Conservation (phyloP, 2,888 invertebrate species). For the Epinotia bilunana region DNA sequence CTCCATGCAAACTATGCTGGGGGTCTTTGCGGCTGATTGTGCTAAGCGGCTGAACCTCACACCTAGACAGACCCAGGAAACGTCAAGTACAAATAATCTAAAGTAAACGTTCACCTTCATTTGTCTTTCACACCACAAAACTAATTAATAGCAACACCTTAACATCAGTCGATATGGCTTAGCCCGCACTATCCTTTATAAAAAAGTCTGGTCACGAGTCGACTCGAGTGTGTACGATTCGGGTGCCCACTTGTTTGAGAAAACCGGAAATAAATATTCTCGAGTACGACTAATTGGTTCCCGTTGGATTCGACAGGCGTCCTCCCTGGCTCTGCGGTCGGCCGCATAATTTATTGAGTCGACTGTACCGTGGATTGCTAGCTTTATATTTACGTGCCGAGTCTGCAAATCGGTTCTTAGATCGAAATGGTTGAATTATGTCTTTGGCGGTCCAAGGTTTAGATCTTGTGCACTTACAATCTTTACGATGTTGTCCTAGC, state of each 20-base stretch:
- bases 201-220: constrained; percentile 68
- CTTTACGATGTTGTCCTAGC: too few relatives aligned
- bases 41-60: neutral
- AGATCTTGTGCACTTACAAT: neutral
- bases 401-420: constrained; percentile 54
- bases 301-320: constrained; percentile 79
- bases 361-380: constrained; percentile 59
- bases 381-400: constrained; percentile 57
- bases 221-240: constrained; percentile 64
- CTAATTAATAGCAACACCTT: constrained; percentile 46
- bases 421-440: constrained; percentile 30
- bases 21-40: neutral
- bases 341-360: constrained; percentile 80
- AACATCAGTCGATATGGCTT: constrained; percentile 54
- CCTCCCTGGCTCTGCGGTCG: constrained; percentile 69
- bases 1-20: too few relatives aligned
- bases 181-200: constrained; percentile 56
- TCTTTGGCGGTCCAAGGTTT: neutral
- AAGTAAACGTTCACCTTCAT: constrained; percentile 14
- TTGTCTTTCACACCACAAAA: constrained; percentile 21
- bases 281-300: constrained; percentile 80
- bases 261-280: constrained; percentile 82
- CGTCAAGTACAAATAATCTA: neutral
- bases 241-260: constrained; percentile 73
- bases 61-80: neutral